A percentile compares a stretch with the other conserved stretches of the same genome.
Conservation (phyloP, 1,140 invertebrate species). For the Dinoponera quadriceps region DNA sequence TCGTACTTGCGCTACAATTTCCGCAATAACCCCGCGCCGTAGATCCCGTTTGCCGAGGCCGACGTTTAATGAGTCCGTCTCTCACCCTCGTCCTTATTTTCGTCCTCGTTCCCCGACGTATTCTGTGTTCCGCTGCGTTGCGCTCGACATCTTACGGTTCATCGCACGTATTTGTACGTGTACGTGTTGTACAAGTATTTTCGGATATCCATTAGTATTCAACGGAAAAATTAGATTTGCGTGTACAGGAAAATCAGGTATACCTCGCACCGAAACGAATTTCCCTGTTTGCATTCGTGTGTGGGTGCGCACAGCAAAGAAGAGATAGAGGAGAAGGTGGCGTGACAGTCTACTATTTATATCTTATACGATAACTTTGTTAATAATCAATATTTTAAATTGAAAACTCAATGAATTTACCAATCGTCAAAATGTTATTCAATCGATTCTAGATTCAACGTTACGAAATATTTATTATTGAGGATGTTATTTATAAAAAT, state of each 20-base stretch:
- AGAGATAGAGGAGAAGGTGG: too few relatives aligned
- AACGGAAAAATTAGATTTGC: neutral
- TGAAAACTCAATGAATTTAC: too few relatives aligned
- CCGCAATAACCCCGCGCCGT: constrained; percentile 57
- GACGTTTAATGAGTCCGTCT: constrained; percentile 71
- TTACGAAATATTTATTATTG: too few relatives aligned
- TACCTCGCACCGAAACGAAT: neutral
- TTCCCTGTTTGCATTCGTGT: neutral
- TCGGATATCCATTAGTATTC: neutral
- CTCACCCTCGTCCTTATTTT: constrained; percentile 62
- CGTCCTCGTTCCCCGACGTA: constrained; percentile 26
- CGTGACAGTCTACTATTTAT: too few relatives aligned
- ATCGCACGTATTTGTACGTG: constrained; percentile 27
- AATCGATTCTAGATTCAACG: too few relatives aligned
- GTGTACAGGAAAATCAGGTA: neutral
- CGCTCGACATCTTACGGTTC: constrained; percentile 42
- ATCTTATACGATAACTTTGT: too few relatives aligned
- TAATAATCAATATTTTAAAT: too few relatives aligned
- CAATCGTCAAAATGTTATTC: too few relatives aligned
- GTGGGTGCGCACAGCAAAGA: too few relatives aligned
- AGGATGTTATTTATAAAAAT: too few relatives aligned
- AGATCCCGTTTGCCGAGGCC: constrained; percentile 61
- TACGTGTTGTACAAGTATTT: constrained; percentile 4
- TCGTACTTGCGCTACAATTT: constrained; percentile 73
- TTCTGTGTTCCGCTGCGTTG: constrained; percentile 34